phyloP scores from a whole-genome alignment of 2,797 vertebrate species.

The Tenualosa thibaudeaui region DNA sequence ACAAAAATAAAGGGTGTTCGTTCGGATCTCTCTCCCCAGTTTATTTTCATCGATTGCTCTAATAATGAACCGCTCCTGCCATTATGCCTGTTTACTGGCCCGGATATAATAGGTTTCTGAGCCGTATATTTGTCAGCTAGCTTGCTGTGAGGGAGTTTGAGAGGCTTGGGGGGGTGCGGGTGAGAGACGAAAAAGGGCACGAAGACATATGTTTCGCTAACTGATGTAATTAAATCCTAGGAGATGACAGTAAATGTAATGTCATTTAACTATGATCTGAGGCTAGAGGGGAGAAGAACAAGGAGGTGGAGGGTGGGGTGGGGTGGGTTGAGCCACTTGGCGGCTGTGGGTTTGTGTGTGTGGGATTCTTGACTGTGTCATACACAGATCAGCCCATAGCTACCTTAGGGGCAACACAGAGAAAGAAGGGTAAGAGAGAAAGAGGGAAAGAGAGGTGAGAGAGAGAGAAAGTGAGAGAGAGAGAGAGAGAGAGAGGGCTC shows the following conservation, averaged over 20 bases:
- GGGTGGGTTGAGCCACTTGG: neutral
- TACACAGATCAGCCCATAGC: neutral
- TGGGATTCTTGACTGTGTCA: neutral
- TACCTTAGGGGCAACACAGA: neutral
- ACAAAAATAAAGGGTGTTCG: neutral
- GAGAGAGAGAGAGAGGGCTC: neutral
- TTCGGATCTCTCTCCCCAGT: neutral
- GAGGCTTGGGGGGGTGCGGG: neutral
- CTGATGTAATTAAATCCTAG: conserved; percentile 51
- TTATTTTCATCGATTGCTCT: conserved; percentile 40
- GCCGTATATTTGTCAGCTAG: conserved; percentile 51
- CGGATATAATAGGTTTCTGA: conserved; percentile 66
- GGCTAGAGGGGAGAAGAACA: conserved; percentile 1
- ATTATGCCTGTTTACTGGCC: conserved; percentile 63
- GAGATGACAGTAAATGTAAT: conserved; percentile 55
- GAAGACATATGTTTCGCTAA: conserved; percentile 49
- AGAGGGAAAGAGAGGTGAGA: neutral
- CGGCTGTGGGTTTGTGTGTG: neutral
- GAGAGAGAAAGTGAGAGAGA: neutral
- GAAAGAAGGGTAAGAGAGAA: too few relatives aligned
- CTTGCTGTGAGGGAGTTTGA: conserved; percentile 34
- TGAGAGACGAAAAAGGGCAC: conserved; percentile 24
- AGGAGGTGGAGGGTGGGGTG: neutral
- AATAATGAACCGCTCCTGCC: conserved; percentile 52
- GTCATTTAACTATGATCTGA: conserved; percentile 48